Percentiles rank a stretch among this genome's conserved stretches.
These are phyloP conservation scores for Spizella passerina DNA, from an alignment of 2,797 vertebrate species.

Conservation along the genomic window DNA sequence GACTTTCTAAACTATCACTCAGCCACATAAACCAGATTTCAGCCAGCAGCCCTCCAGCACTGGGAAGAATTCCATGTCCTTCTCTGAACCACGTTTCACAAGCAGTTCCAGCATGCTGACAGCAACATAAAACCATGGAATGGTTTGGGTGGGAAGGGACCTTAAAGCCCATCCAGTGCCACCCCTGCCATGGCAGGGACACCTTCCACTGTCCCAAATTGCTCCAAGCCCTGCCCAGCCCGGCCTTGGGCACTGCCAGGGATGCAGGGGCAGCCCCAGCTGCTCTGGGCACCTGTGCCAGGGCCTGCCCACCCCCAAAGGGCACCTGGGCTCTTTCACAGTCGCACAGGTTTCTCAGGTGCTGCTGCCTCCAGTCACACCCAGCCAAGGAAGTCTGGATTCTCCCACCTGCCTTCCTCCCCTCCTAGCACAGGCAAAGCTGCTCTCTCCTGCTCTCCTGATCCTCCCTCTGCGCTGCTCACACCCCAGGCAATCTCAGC, in stretches of 20 bases:
- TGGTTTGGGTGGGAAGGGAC: background rate
- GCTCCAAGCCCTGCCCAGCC: background rate
- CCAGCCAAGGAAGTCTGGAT: background rate
- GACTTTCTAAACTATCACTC: background rate
- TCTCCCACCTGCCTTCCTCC: background rate
- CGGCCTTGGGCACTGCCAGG: background rate
- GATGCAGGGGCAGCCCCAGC: background rate
- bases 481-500: background rate
- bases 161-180: rapidly evolving
- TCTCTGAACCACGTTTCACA: background rate
- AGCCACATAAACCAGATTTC: background rate
- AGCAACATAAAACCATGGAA: background rate
- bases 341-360: rapidly evolving
- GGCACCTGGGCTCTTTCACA: background rate
- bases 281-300: background rate
- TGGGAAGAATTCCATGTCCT: background rate
- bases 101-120: background rate
- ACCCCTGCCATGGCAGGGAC: background rate
- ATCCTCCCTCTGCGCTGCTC: background rate
- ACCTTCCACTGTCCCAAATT: rapidly evolving
- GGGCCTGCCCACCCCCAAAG: background rate
- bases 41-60: background rate
- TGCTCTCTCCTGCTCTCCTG: background rate
- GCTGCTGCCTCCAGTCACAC: background rate
- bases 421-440: background rate